Evolutionary conservation across 2,113 vertebrate species (phyloP), one percentile per base, ranked within the genome.

Genomic region (Turdus rufiventris): DNA sequence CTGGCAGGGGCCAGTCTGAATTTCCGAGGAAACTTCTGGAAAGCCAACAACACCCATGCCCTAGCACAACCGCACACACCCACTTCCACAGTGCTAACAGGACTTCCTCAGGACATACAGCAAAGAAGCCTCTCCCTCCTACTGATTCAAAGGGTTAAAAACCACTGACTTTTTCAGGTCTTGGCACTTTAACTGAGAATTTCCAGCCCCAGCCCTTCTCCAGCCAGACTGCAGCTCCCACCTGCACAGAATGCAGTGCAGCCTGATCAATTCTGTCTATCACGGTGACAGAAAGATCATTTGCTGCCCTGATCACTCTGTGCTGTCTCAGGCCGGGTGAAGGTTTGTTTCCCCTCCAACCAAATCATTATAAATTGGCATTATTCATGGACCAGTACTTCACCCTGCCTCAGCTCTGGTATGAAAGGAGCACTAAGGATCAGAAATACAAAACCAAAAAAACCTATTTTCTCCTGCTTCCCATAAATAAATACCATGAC

Each of bases 231-330:
- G 72, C 84, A 70, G 76, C 76, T 82, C 48, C 66, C 73, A 43
- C 58, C 88, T 45, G 90, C 88, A 68, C 67, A 18, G 71, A 79
- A 42, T 1, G 16, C 67, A 36, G 50, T 4, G 6, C 38, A 80
- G 47, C 54, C 71, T 2, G 24, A 93, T 96, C 92, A 83, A 26
- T 88, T 68, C 93, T 81, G 93, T 91, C 93, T 63, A 13, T 85
- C 75, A 48, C 0, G 0, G 73, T 66, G 88, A 90, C 90, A 88
- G 82, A 74, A 93, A 90, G 76, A 74, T 77, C 73, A 91, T 85
- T 74, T 76, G 63, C 90, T 96, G 82, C 72, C 85, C 91, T 90
- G 92, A 90, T 93, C 95, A 50, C 79, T 88, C 82, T 2, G 3
- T 26, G 65, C 75, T 73, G 82, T 54, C 85, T 96, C 47, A 79